Base-by-base conservation (phyloP, 2,888 invertebrate genomes). In the Brassicogethes aeneus region DNA sequence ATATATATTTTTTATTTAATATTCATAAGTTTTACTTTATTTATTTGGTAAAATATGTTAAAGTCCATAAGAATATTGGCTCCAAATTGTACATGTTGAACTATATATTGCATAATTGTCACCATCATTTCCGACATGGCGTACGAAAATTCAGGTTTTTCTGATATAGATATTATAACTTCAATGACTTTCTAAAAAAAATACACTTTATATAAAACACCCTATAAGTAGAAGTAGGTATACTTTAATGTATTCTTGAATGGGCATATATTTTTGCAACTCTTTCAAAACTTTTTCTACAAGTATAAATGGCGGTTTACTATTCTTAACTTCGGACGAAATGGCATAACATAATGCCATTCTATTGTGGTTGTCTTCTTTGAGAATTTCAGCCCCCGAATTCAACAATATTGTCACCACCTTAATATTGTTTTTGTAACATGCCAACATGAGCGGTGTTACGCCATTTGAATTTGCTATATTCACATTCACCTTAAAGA, bases 361-460 rank as follows among this genome's bases (percentile, higher is more conserved):
- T 39, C 66, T 62, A 12, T 64, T 62, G 44, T 60, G 59, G 43
- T 58, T 50, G 45, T 69, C 68, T 46, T 65, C 63, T 17, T 56
- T 48, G 8, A 57, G 48, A 15, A 64, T 48, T 41, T 61, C 55
- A 2, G 66, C 67, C 2, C 60, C 58, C 10, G 51, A 53, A 2
- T 48, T 43, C 12, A 69, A 43, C 3, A 69, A 45, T 3, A 52
- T 47, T 10, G 53, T 50, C 2, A 65, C 61, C 16, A 65, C 58
- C 13, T 50, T 43, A 16, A 50, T 40, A 47, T 65, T 61, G 42
- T 63, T 64, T 8, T 62, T 51, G 34, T 61, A 65, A 37, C 66
- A 62, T 2, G 68, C 68, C 41, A 68, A 51, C 65, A 68, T 69
- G 29, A 69, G 49, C 1, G 68, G 62, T 2, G 68, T 68, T 3